These are phyloP conservation scores for Semnornis frantzii DNA, from an alignment of 2,113 vertebrate genomes.

Conservation along the genomic window DNA sequence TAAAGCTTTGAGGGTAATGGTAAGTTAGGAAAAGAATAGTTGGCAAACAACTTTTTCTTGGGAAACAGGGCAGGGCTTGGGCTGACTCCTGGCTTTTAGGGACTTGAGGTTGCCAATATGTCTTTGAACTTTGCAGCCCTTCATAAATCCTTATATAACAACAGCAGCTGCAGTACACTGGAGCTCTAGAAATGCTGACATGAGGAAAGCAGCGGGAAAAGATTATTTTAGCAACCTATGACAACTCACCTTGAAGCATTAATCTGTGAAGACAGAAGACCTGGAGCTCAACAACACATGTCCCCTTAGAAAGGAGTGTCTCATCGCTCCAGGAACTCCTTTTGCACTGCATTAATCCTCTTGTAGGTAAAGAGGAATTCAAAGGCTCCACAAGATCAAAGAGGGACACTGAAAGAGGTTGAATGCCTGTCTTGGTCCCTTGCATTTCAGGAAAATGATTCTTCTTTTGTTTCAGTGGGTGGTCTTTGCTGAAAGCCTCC, in stretches of 20 bases:
- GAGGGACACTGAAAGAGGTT: background rate
- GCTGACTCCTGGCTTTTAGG: slow-evolving; percentile 34
- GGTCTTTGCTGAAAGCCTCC: background rate
- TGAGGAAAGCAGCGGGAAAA: slow-evolving; percentile 41
- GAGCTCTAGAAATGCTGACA: slow-evolving; percentile 49
- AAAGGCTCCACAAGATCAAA: background rate
- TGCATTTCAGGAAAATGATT: background rate
- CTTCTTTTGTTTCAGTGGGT: background rate
- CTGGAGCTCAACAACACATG: background rate
- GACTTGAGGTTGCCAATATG: slow-evolving; percentile 3
- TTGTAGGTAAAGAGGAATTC: background rate
- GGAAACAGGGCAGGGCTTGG: background rate
- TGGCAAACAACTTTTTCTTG: slow-evolving; percentile 18
- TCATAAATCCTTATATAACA: slow-evolving; percentile 33
- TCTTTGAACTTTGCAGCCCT: slow-evolving; percentile 55
- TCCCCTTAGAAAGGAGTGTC: background rate
- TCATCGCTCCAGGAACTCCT: slow-evolving; percentile 7
- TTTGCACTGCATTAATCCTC: background rate
- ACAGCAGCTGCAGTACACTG: background rate
- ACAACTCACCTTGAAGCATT: background rate
- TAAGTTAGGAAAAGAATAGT: background rate
- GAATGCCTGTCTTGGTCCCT: background rate
- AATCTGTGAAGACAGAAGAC: background rate
- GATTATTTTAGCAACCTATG: background rate
- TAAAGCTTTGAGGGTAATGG: background rate